Base-by-base conservation (phyloP, 2,797 vertebrate species). In the Catamblyrhynchus diadema region DNA sequence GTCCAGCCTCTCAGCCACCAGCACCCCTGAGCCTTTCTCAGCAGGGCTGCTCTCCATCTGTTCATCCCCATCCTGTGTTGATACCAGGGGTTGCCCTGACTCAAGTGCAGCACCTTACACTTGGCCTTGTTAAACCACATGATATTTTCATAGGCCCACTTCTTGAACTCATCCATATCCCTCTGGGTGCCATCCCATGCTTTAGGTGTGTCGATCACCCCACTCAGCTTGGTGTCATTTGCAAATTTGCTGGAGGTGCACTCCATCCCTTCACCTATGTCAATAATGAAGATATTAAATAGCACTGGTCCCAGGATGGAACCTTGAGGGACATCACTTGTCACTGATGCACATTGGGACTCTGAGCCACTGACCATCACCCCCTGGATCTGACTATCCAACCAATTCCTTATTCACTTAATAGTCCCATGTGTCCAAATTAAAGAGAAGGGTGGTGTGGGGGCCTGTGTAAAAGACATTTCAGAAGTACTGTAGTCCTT, bases 11-110 rank as follows among this genome's bases (percentile, higher is more conserved):
- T 41, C 54, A 20, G 0, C 5, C 25, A 35, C 5, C 41, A 47
- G 41, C 25, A 67, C 0, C 1, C 15, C 3, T 13, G 44, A 37
- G 1, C 0, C 5, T 13, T 56, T 54, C 41, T 20, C 0, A 0
- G 15, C 19, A 61, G 23, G 19, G 23, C 19, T 54, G 7, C 6
- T 66, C 25, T 53, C 4, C 0, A 16, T 41, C 39, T 53, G 17
- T 8, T 23, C 30, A 60, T 8, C 5, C 10, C 2, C 41, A 61
- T 6, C 4, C 35, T 37, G 3, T 17, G 22, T 0, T 54, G 35
- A 14, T 32, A 41, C 8, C 0, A 0, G 22, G 22, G 7, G 0
- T 12, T 53, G 53, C 8, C 8, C 41, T 13, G 10, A 42, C 4
- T 6, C 1, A 1, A 4, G 27, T 23, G 22, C 35, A 67, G 27